Evolutionary conservation across 2,888 invertebrate species (phyloP), one percentile per base, ranked within the genome.

Genomic region (Proisotoma minuta): DNA sequence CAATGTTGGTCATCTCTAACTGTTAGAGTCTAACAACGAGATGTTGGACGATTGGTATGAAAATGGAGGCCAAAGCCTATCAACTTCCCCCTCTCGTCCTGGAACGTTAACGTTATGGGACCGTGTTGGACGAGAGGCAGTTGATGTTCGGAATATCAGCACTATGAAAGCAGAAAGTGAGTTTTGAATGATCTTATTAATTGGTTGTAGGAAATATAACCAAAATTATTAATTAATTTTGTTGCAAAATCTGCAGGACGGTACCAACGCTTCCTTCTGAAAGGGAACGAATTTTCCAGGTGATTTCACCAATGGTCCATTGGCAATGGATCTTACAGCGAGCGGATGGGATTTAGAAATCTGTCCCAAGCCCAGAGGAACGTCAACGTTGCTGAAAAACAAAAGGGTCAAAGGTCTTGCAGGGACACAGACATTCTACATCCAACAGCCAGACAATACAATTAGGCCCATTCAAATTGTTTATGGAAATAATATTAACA

Each of bases 271-370:
- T 73, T 22, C 67, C 73, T 15, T 24, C 65, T 20, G 57, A 71
- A 12, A 29, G 69, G 18, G 60, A 62, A 62, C 70, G 23, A 66
- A 66, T 48, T 73, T 70, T 43, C 65, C 62, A 49, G 73, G 73
- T n/a, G 70, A 69, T 3, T 62, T 69, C 26, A 70, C 70, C 1
- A 71, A n/a, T n/a, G n/a, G n/a, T n/a, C n/a, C n/a, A 71, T 61
- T 68, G 71, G 23, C 54, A 70, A n/a, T 39, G 73, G 51, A 64
- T 73, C 29, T 52, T 73, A 12, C 61, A n/a, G n/a, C n/a, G n/a
- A 68, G 28, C 51, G 71, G 20, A 70, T 73, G 71, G 73, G 73
- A 4, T 70, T 53, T 52, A 71, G 68, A 57, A 68, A 69, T 40
- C 39, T 68, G 18, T 57, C 60, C 10, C 60, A 60, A 24, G 56